Evolutionary conservation across 2,888 invertebrate species (phyloP).

Genomic region (Meteorus cinctellus): DNA sequence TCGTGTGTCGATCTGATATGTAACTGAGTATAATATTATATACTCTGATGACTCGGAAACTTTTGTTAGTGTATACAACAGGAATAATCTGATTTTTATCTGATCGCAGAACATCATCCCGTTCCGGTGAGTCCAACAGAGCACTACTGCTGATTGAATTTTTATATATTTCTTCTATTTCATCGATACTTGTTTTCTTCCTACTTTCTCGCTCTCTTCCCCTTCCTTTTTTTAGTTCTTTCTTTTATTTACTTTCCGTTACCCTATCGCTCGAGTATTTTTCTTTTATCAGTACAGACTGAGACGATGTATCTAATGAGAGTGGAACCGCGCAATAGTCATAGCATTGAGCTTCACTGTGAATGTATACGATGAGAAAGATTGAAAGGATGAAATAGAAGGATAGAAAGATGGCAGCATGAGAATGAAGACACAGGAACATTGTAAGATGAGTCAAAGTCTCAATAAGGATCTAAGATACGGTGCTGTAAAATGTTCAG

Average conservation of each 20-base stretch:
- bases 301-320: constrained; percentile 9
- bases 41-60: constrained; percentile 4
- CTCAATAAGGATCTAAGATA: not conserved
- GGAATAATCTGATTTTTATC: constrained; percentile 8
- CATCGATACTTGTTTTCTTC: constrained; percentile 6
- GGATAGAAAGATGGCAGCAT: not conserved
- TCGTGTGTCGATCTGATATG: not conserved
- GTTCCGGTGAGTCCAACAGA: not conserved
- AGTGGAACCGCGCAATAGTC: not conserved
- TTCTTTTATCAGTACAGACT: not conserved
- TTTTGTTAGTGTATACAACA: constrained; percentile 4
- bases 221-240: constrained; percentile 17
- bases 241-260: not conserved
- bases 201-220: constrained; percentile 11
- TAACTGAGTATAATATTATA: not conserved
- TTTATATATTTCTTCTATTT: constrained; percentile 8
- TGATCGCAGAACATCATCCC: constrained; percentile 23
- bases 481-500: not conserved
- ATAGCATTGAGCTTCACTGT: not conserved
- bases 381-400: not conserved
- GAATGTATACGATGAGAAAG: not conserved
- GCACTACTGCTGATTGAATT: constrained; percentile 39
- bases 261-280: not conserved
- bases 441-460: not conserved
- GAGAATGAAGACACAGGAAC: not conserved